Conservation (phyloP, 2,888 invertebrate genomes). For the Drosophila mettleri region DNA sequence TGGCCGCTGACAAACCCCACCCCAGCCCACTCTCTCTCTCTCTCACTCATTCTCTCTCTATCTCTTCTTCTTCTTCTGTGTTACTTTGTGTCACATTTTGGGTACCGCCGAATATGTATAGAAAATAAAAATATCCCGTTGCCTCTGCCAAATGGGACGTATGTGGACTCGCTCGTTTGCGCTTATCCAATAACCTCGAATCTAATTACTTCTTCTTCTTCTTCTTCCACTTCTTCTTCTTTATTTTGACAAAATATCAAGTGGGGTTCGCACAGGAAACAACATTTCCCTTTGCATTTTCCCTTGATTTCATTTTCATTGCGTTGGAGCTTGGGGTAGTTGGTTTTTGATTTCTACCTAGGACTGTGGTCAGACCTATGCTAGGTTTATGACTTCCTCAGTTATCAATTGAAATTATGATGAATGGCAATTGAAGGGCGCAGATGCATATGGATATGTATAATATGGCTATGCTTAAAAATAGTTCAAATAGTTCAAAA, state of each 20-base stretch:
- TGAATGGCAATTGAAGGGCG: neutral
- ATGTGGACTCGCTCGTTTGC: conserved; percentile 56
- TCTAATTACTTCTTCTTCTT: conserved; percentile 78
- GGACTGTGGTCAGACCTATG: conserved; percentile 1
- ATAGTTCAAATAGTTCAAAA: neutral
- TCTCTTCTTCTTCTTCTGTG: neutral
- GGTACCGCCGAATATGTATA: conserved; percentile 47
- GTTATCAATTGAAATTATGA: conserved; percentile 13
- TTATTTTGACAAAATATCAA: conserved; percentile 64
- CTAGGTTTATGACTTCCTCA: too few species aligned
- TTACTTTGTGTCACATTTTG: conserved; percentile 75
- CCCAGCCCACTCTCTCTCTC: neutral
- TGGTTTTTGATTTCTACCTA: neutral
- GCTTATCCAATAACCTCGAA: conserved; percentile 79
- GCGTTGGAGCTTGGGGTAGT: neutral
- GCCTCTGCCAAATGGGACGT: neutral
- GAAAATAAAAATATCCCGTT: conserved; percentile 53
- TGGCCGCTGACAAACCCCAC: conserved; percentile 43
- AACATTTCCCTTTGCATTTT: conserved; percentile 13
- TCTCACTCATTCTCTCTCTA: neutral
- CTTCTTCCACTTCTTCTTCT: neutral
- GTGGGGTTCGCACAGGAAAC: conserved; percentile 19
- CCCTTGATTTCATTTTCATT: conserved; percentile 46
- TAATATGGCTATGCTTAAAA: neutral
- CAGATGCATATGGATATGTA: neutral